A percentile compares a stretch with the other conserved stretches of the same genome.
Conservation (phyloP, 2,113 vertebrate species). For the Clinocottus analis region DNA sequence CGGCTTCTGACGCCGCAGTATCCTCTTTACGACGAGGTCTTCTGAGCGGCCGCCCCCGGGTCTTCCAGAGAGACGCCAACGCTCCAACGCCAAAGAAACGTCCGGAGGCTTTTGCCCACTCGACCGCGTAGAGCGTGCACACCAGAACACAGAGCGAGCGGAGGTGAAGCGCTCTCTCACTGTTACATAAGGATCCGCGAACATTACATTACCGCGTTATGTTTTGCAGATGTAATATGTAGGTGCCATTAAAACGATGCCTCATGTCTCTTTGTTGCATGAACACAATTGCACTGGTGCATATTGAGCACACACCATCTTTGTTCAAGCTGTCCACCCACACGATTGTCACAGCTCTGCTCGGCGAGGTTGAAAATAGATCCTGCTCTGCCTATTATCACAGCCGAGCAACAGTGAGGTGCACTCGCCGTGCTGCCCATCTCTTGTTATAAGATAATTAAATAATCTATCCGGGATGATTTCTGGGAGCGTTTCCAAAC, state of each 20-base stretch:
- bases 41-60: constrained; percentile 25
- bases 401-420: constrained; percentile 24
- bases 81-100: neutral
- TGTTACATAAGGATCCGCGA: constrained; percentile 21
- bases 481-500: neutral
- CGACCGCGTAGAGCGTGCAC: neutral
- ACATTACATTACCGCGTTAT: neutral
- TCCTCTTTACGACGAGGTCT: constrained; percentile 2
- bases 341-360: constrained; percentile 59
- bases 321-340: constrained; percentile 54
- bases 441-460: constrained; percentile 12
- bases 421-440: neutral
- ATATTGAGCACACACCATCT: neutral
- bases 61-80: constrained; percentile 28
- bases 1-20: neutral
- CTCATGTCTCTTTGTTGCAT: neutral
- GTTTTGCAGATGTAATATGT: neutral
- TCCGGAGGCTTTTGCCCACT: constrained; percentile 16
- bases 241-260: neutral
- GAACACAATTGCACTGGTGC: neutral
- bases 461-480: neutral
- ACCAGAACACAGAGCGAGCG: neutral
- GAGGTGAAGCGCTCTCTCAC: neutral
- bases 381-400: constrained; percentile 44
- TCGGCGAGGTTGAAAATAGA: constrained; percentile 57